These are phyloP conservation scores for Napeogenes inachia DNA, from an alignment of 2,888 invertebrate species.

Conservation along the genomic window DNA sequence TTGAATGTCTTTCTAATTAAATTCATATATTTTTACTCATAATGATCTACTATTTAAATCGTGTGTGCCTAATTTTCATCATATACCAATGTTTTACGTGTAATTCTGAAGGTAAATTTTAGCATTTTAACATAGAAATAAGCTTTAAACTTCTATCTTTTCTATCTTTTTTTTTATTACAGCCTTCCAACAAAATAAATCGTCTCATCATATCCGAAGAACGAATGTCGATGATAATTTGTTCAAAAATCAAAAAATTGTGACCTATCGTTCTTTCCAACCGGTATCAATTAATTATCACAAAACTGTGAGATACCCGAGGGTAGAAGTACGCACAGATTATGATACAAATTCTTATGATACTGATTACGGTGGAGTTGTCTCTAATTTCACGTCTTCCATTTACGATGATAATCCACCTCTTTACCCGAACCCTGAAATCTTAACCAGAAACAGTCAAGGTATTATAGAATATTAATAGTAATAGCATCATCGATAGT, in stretches of 20 bases:
- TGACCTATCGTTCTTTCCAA: slow-evolving; percentile 63
- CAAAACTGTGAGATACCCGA: slow-evolving; percentile 52
- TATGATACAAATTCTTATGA: slow-evolving; percentile 69
- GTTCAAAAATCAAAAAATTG: slow-evolving; percentile 52
- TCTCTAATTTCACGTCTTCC: slow-evolving; percentile 71
- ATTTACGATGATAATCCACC: slow-evolving; percentile 72
- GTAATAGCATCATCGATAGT: too few relatives aligned
- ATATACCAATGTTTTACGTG: slow-evolving; percentile 33
- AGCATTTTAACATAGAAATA: slow-evolving; percentile 1
- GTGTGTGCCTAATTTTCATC: slow-evolving; percentile 5
- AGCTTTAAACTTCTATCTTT: too few relatives aligned
- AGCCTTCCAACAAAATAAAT: slow-evolving; percentile 57
- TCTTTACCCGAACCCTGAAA: slow-evolving; percentile 70
- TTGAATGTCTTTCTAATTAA: neutral
- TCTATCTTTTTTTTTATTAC: slow-evolving; percentile 31
- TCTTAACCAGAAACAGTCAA: slow-evolving; percentile 57
- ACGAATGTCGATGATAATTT: slow-evolving; percentile 48
- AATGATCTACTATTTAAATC: neutral
- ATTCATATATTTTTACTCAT: neutral
- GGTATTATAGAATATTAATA: slow-evolving; percentile 37
- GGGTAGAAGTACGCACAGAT: slow-evolving; percentile 56
- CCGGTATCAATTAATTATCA: slow-evolving; percentile 60
- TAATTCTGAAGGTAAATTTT: slow-evolving; percentile 38
- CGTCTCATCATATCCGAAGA: slow-evolving; percentile 51
- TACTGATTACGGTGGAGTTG: slow-evolving; percentile 67